Percentiles rank a stretch among this genome's conserved stretches.
Evolutionary conservation across 37 sponge, comb jelly and placozoan species (phyloP).

Genomic region (Axinella damicornis): DNA sequence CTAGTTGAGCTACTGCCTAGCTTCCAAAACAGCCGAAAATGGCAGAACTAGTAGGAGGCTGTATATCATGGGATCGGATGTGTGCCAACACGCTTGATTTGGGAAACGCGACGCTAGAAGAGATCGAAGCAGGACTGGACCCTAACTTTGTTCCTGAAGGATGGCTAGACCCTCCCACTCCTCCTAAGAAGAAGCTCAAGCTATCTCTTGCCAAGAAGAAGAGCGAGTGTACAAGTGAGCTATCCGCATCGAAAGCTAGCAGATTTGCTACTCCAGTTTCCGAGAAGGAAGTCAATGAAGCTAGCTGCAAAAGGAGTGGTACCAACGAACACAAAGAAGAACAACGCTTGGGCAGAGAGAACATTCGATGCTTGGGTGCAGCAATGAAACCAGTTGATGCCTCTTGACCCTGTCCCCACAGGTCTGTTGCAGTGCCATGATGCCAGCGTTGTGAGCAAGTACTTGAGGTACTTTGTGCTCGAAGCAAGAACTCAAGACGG

Average conservation of each 20-base stretch:
- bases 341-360: slow-evolving; percentile 10
- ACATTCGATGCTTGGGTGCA: slow-evolving; percentile 21
- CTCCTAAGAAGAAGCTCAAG: slow-evolving; percentile 4
- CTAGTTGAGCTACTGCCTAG: too few relatives aligned
- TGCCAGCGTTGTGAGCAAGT: slow-evolving; percentile 26
- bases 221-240: neutral
- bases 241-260: neutral
- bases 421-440: slow-evolving; percentile 14
- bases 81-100: too few relatives aligned
- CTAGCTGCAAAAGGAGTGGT: too few relatives aligned
- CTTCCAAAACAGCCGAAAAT: too few relatives aligned
- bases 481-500: slow-evolving; percentile 30
- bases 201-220: neutral
- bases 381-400: neutral
- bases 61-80: too few relatives aligned
- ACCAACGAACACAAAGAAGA: slow-evolving; percentile 19
- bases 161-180: neutral
- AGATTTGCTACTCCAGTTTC: too few relatives aligned
- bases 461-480: slow-evolving; percentile 17
- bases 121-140: neutral
- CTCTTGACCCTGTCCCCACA: neutral
- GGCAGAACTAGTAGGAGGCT: too few relatives aligned
- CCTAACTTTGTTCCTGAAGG: neutral
- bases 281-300: neutral
- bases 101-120: neutral